phyloP scores from a whole-genome alignment of 2,888 invertebrate species.

The Oscheius sp. region DNA sequence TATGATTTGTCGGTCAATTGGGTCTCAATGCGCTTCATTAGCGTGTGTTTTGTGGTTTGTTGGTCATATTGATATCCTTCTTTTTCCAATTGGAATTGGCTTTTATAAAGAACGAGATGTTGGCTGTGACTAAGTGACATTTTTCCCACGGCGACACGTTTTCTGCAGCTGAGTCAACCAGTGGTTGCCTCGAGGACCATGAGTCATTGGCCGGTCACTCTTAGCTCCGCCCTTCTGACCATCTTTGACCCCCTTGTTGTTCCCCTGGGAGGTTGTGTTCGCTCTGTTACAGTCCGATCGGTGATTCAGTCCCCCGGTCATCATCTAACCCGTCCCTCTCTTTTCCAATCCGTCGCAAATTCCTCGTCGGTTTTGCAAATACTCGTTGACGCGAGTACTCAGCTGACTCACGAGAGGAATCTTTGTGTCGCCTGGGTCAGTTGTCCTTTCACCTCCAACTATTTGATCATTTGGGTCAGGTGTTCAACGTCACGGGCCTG shows the following conservation, averaged over 20 bases:
- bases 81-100: no score
- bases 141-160: conserved; percentile 12
- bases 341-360: neutral
- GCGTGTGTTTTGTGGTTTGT: no score
- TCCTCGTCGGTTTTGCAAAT: conserved; percentile 8
- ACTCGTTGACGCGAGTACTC: conserved; percentile 4
- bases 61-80: no score
- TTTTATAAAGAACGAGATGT: no score
- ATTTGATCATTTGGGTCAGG: neutral
- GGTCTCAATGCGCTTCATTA: no score
- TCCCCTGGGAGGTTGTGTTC: neutral
- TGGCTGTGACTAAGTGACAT: no score
- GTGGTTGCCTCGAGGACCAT: neutral
- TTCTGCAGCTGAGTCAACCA: conserved; percentile 21
- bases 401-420: no score
- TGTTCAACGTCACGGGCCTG: neutral
- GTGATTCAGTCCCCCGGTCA: neutral
- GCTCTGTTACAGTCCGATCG: neutral
- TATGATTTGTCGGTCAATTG: no score
- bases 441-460: neutral
- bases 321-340: neutral
- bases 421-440: neutral
- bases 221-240: neutral
- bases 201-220: conserved; percentile 24
- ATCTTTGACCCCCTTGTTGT: neutral